Percentiles rank a stretch among this genome's conserved stretches.
Evolutionary conservation across 2,888 invertebrate species (phyloP).

Genomic region (Papilio protenor): DNA sequence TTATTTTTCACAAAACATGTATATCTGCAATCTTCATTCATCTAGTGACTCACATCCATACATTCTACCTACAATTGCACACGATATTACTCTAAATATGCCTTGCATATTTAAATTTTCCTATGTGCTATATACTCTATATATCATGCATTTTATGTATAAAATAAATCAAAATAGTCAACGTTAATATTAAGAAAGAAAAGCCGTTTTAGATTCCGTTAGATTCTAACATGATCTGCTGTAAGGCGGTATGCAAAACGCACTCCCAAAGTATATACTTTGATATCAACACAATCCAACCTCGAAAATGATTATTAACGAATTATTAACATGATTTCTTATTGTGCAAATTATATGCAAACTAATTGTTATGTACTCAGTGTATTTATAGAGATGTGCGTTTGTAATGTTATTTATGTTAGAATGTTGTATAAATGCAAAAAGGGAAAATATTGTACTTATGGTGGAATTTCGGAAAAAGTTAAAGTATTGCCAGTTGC

Average conservation of each 20-base stretch:
- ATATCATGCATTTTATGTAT: conserved; percentile 16
- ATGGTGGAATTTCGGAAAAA: conserved; percentile 22
- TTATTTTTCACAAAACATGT: not conserved
- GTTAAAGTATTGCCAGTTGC: not conserved
- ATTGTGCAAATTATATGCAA: conserved; percentile 18
- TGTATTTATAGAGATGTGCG: conserved; percentile 33
- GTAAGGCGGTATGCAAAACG: conserved; percentile 31
- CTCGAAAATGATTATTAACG: conserved; percentile 20
- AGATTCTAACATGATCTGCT: conserved; percentile 17
- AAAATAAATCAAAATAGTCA: conserved; percentile 15
- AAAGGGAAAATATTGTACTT: conserved; percentile 36
- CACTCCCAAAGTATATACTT: conserved; percentile 5
- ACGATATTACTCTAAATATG: conserved; percentile 44
- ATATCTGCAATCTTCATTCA: conserved; percentile 7
- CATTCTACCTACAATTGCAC: conserved; percentile 37
- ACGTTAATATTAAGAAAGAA: conserved; percentile 22
- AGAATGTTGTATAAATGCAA: conserved; percentile 32
- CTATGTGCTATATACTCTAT: conserved; percentile 29
- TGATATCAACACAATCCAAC: conserved; percentile 32
- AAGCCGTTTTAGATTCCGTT: not conserved
- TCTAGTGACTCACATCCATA: conserved; percentile 13
- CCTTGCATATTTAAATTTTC: conserved; percentile 47
- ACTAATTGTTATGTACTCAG: conserved; percentile 29
- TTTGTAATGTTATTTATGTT: conserved; percentile 1
- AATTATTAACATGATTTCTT: conserved; percentile 29